A percentile compares a stretch with the other conserved stretches of the same genome.
Conservation (phyloP, 2,888 invertebrate genomes). For the Watsonalla binaria region DNA sequence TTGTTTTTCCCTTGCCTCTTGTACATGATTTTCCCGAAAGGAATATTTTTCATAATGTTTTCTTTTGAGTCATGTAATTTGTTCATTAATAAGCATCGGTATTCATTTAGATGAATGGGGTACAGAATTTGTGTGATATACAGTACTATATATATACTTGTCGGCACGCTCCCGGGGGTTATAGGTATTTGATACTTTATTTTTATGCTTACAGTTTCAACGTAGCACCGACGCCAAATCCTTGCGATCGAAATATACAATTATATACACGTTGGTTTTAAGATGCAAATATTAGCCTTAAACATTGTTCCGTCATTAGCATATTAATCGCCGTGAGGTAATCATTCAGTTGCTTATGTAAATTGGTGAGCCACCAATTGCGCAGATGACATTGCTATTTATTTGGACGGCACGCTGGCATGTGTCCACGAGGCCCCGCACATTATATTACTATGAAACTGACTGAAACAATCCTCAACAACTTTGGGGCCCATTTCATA, state of each 20-base stretch:
- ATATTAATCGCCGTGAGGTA: not conserved
- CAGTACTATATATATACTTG: not conserved
- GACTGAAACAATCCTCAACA: no score
- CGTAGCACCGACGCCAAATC: not conserved
- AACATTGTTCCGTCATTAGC: not conserved
- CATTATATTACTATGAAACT: not conserved
- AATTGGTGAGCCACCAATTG: not conserved
- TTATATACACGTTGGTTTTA: not conserved
- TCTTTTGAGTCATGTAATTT: not conserved
- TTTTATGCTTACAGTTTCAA: no score
- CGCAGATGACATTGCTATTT: not conserved
- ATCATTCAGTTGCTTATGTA: not conserved
- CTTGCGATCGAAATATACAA: not conserved
- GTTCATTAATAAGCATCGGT: no score
- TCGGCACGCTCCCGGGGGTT: no score
- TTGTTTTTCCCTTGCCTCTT: constrained; percentile 17
- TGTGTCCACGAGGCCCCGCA: not conserved
- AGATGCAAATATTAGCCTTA: not conserved
- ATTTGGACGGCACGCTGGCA: not conserved
- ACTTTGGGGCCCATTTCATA: no score
- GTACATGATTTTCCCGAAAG: not conserved
- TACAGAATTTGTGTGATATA: not conserved
- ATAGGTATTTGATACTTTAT: no score
- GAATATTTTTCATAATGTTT: not conserved
- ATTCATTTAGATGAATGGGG: not conserved